Evolutionary conservation across 2,888 invertebrate species (phyloP).

Genomic region (Pharmacophagus antenor): DNA sequence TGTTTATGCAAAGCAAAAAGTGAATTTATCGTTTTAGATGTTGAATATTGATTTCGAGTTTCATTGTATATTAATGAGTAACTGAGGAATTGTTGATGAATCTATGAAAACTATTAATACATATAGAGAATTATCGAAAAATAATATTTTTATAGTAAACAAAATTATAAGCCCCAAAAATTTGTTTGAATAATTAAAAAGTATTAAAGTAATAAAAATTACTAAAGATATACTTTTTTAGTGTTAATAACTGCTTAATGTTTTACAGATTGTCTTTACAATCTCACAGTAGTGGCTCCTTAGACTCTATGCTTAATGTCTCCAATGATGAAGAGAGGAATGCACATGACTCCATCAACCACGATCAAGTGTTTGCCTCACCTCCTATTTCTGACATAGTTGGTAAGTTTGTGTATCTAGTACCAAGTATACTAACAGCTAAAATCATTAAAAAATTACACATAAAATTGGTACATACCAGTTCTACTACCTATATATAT

Average conservation of each 20-base stretch:
- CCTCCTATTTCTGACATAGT: slow-evolving; percentile 61
- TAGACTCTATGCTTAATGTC: slow-evolving; percentile 93
- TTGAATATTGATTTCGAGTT: slow-evolving; percentile 7
- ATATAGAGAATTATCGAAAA: no score
- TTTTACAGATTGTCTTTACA: slow-evolving; percentile 84
- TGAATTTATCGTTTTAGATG: slow-evolving; percentile 6
- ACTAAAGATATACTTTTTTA: background rate
- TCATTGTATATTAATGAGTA: slow-evolving; percentile 14
- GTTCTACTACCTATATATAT: no score
- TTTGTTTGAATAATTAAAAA: no score
- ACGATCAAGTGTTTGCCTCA: slow-evolving; percentile 62
- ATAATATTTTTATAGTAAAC: background rate
- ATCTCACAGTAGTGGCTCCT: slow-evolving; percentile 90
- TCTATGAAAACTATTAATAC: no score
- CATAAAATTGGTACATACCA: no score
- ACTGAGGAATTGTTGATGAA: background rate
- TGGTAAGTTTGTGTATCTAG: slow-evolving; percentile 53
- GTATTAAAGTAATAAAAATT: no score
- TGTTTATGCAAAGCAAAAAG: slow-evolving; percentile 14
- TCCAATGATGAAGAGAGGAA: slow-evolving; percentile 89
- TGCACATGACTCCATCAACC: slow-evolving; percentile 64
- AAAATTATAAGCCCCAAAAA: background rate
- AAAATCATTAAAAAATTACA: no score
- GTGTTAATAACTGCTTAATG: background rate
- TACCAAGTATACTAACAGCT: background rate